Conservation (phyloP, 2,113 vertebrate genomes). For the Nerophis lumbriciformis region DNA sequence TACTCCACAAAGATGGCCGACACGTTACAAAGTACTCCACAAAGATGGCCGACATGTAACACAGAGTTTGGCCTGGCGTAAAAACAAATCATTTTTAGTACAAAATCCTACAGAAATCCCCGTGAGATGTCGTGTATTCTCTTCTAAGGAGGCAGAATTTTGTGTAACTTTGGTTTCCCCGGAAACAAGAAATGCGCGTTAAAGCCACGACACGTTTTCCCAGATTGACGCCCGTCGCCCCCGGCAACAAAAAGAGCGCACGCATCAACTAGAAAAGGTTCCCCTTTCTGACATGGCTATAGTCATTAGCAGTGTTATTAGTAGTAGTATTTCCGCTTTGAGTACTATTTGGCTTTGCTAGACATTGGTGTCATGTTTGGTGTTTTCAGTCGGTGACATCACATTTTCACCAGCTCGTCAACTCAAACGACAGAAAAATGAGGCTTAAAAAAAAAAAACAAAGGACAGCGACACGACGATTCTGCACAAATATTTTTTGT, state of each 20-base stretch:
- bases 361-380: slow-evolving; percentile 93
- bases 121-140: neutral
- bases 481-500: slow-evolving; percentile 83
- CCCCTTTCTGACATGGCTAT: slow-evolving; percentile 88
- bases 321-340: slow-evolving; percentile 80
- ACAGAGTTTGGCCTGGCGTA: no score
- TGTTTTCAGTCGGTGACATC: slow-evolving; percentile 88
- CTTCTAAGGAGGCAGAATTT: slow-evolving; percentile 92
- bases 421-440: slow-evolving; percentile 40
- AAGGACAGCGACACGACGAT: slow-evolving; percentile 87
- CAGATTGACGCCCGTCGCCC: slow-evolving; percentile 19
- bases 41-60: no score
- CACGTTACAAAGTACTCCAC: no score
- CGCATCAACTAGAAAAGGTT: slow-evolving; percentile 71
- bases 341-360: slow-evolving; percentile 99
- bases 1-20: no score
- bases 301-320: slow-evolving; percentile 65
- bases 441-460: slow-evolving; percentile 40
- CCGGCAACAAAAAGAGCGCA: slow-evolving; percentile 48
- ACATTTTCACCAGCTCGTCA: slow-evolving; percentile 87
- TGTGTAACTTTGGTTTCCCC: slow-evolving; percentile 99
- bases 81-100: neutral
- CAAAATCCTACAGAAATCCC: neutral
- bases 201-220: slow-evolving; percentile 76
- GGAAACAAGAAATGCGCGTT: slow-evolving; percentile 84